Base-by-base conservation (phyloP, 2,888 invertebrate species). In the Limnephilus rhombicus region DNA sequence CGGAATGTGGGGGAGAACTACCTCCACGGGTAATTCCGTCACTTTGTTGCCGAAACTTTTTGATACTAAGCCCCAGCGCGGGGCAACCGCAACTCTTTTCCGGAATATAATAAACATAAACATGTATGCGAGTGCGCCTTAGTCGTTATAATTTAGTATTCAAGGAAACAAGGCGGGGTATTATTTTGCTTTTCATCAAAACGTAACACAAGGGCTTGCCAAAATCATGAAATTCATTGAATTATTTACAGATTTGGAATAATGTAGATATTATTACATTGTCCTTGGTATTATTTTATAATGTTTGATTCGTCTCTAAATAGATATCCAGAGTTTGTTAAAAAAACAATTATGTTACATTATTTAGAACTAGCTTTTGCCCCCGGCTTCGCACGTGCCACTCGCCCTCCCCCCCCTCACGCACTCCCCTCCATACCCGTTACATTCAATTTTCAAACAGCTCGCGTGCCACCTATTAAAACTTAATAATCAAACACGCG, bases 31-130 rank as follows among this genome's bases (percentile, higher is more conserved):
- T 93, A 93, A 93, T 93, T 89, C 92, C 81, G 87, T 89, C 91
- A 92, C 93, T 93, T 92, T 93, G 93, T 90, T 89, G 90, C 91
- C 87, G 24, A 92, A 93, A 93, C 92, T 93, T 93, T 93, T 93
- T 92, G 92, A 91, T 88, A 68, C 90, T 91, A 88, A 88, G 81
- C 90, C 92, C 85, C 80, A 85, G 49, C 37, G 80, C 49, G 89
- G 89, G 89, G 85, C 37, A 9, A 68, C 68, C 24, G 24, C 85
- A 89, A 53, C 90, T 53, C 90, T 90, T 90, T 83, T 82, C 85
- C 90, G n/a, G 31, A 82, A 90, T 90, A 90, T 90, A 81, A 90
- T 90, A 90, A 90, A 90, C 90, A 85, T 45, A 18, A 34, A 18
- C 34, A 18, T 37, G 83, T n/a, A n/a, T 24, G 37, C 11, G 45